Conservation (phyloP, 2,797 vertebrate genomes). For the Bovichtus variegatus region DNA sequence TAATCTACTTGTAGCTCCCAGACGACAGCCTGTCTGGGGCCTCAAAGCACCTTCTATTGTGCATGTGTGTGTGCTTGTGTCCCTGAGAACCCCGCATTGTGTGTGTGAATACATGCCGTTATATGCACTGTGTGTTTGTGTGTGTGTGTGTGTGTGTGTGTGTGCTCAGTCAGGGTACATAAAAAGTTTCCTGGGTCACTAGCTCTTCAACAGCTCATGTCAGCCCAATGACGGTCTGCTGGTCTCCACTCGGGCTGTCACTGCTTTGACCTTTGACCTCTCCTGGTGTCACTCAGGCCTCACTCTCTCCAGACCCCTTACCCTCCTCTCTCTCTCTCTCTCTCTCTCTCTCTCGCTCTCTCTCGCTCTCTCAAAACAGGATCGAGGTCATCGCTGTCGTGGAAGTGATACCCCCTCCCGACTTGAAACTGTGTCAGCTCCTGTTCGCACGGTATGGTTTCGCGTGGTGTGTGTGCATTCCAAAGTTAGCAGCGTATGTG, state of each 20-base stretch:
- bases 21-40: slow-evolving; percentile 85
- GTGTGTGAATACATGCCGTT: slow-evolving; percentile 35
- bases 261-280: slow-evolving; percentile 69
- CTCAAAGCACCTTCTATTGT: slow-evolving; percentile 84
- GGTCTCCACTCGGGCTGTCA: slow-evolving; percentile 66
- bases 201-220: slow-evolving; percentile 71
- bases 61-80: slow-evolving; percentile 60
- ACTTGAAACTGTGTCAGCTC: slow-evolving; percentile 52
- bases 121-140: slow-evolving; percentile 1
- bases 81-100: slow-evolving; percentile 27
- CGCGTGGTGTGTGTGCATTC: slow-evolving; percentile 34
- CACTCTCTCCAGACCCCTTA: slow-evolving; percentile 44
- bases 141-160: slow-evolving; percentile 11
- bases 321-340: slow-evolving; percentile 22
- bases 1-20: slow-evolving; percentile 77
- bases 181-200: slow-evolving; percentile 67
- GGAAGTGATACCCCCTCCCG: slow-evolving; percentile 39
- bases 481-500: slow-evolving; percentile 15
- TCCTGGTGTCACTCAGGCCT: slow-evolving; percentile 59
- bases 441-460: slow-evolving; percentile 33
- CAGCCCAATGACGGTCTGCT: slow-evolving; percentile 56
- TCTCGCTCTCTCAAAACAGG: slow-evolving; percentile 37
- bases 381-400: slow-evolving; percentile 60
- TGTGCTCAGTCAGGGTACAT: slow-evolving; percentile 38
- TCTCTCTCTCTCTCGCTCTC: slow-evolving; percentile 19